Evolutionary conservation across 2,113 vertebrate genomes (phyloP).

Genomic region (Tetrao urogallus): DNA sequence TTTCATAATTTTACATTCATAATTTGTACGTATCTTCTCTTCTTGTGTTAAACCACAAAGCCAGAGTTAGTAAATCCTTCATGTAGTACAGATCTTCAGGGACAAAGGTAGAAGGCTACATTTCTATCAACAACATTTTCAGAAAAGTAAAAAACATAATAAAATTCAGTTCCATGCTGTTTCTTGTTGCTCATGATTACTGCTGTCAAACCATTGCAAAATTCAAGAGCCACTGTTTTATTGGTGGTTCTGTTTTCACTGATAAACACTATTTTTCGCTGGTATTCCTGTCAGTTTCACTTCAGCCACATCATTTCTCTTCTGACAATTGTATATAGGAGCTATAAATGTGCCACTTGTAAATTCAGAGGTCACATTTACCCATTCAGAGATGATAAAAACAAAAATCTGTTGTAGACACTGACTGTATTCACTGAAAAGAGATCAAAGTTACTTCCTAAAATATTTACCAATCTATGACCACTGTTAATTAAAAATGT

Average conservation of each 20-base stretch:
- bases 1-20: neutral
- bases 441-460: neutral
- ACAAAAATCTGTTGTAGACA: neutral
- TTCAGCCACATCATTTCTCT: neutral
- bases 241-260: neutral
- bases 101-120: neutral
- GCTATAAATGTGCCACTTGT: neutral
- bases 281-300: neutral
- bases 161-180: neutral
- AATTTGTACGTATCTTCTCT: neutral
- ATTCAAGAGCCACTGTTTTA: neutral
- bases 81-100: neutral
- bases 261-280: neutral
- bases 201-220: neutral
- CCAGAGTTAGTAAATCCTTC: neutral
- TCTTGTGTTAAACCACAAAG: neutral
- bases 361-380: neutral
- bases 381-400: neutral
- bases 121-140: neutral
- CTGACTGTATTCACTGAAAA: neutral
- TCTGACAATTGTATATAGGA: neutral
- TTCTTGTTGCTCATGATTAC: neutral
- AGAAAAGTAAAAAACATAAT: neutral
- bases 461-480: too few relatives aligned
- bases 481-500: neutral